Conservation (phyloP, 2,797 vertebrate species). For the Scolopax bukidnonensis region DNA sequence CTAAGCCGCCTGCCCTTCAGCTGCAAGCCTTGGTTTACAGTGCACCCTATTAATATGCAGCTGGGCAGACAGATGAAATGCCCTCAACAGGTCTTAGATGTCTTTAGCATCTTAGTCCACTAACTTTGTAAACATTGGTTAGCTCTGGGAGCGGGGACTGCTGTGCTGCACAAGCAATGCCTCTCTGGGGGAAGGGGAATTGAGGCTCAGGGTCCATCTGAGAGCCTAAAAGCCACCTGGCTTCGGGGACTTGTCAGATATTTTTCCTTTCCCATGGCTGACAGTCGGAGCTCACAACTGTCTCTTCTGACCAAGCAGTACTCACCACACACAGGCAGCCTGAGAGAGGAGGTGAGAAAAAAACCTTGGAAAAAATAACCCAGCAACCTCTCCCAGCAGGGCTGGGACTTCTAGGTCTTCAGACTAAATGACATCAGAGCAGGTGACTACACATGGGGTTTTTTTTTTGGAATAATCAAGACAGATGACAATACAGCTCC, state of each 20-base stretch:
- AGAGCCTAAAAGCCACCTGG: not conserved
- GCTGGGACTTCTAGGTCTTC: not conserved
- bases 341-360: not conserved
- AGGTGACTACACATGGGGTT: not conserved
- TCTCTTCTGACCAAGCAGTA: not conserved
- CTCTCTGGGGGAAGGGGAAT: not conserved
- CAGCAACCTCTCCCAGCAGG: not conserved
- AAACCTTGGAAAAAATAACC: not conserved
- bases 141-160: not conserved
- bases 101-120: slow-evolving; percentile 57
- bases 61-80: slow-evolving; percentile 65
- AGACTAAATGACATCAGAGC: slow-evolving; percentile 11
- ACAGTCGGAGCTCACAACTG: not conserved
- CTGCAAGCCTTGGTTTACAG: slow-evolving; percentile 56
- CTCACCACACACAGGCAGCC: not conserved
- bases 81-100: slow-evolving; percentile 63
- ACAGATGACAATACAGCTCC: slow-evolving; percentile 57
- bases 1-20: slow-evolving; percentile 70
- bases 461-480: slow-evolving; percentile 37
- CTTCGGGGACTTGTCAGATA: not conserved
- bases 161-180: not conserved
- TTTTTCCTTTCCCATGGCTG: not conserved
- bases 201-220: not conserved
- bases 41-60: slow-evolving; percentile 64
- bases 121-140: slow-evolving; percentile 52